Evolutionary conservation across 2,113 vertebrate species (phyloP), one percentile per base, ranked within the genome.

Genomic region (Paedocypris sp.): DNA sequence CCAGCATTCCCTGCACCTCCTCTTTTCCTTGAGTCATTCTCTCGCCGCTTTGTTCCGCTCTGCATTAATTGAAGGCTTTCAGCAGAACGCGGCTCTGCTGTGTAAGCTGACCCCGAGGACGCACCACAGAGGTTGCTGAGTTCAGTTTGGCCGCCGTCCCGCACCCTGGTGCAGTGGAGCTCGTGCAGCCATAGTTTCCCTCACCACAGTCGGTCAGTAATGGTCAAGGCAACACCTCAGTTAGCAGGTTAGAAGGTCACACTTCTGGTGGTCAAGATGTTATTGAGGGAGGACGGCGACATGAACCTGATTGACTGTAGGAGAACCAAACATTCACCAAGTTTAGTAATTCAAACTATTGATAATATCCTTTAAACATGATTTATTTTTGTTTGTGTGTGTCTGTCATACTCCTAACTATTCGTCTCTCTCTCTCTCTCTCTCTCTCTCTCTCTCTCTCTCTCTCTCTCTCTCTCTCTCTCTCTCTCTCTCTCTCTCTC

Each of bases 81-180:
- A 79, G 76, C 77, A 76, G 60, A 74, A 70, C 56, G 66, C 66
- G 68, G 74, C 69, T 73, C 69, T 75, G 74, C 75, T 75, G 79
- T 72, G 79, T 79, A 81, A 82, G 79, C 56, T 59, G 59, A 80
- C 72, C 72, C 26, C 60, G 63, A 62, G 60, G 19, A 41, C 62
- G 60, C 42, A 28, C 11, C 15, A 60, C 53, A 47, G 29, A 64
- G 78, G 82, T 79, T 78, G 74, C 2, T 59, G 77, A 73, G 83
- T 86, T 84, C 74, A 36, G 63, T 62, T 16, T 83, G 83, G 84
- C 81, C 70, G 60, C 20, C 1, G 32, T 77, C 79, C 81, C 45
- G 2, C 26, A 35, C 43, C 45, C 47, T 69, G 53, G 75, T 81
- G 82, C 79, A 79, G 78, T 47, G 50, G 47, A 19, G 41, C 36